Conservation (phyloP, 2,797 vertebrate species). For the Vespertilio murinus region DNA sequence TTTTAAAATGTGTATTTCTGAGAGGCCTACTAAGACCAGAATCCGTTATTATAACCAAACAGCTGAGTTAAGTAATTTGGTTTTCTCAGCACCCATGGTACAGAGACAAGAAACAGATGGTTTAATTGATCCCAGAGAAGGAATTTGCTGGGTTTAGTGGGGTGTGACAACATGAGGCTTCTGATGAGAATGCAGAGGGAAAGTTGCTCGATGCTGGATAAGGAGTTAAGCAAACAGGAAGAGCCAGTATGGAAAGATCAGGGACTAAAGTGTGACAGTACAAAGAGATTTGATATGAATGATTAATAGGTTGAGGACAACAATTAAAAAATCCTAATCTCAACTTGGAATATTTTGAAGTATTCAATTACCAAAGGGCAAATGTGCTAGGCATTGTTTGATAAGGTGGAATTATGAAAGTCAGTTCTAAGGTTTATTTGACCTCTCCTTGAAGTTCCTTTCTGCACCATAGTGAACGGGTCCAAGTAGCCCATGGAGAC, state of each 20-base stretch:
- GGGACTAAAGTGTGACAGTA: not conserved
- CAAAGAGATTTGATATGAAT: not conserved
- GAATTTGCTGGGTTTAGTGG: not conserved
- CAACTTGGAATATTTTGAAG: not conserved
- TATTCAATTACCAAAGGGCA: not conserved
- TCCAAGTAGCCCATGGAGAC: not conserved
- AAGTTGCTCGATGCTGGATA: not conserved
- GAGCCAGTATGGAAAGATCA: not conserved
- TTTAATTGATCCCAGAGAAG: not conserved
- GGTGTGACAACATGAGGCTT: not conserved
- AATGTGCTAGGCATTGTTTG: not conserved
- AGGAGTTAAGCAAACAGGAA: not conserved
- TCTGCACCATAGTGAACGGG: not conserved
- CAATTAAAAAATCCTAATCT: not conserved
- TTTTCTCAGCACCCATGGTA: not conserved
- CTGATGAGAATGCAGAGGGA: not conserved
- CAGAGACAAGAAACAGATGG: not conserved
- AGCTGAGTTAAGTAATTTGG: not conserved
- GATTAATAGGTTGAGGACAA: not conserved
- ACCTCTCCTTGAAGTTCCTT: not conserved
- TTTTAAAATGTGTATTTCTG: not conserved
- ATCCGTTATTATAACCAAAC: not conserved
- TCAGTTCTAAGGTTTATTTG: not conserved
- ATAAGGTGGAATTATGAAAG: not conserved
- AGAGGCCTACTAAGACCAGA: slow-evolving; percentile 6